These are phyloP conservation scores for Bhutanitis thaidina DNA, from an alignment of 2,888 invertebrate genomes.

Conservation along the genomic window DNA sequence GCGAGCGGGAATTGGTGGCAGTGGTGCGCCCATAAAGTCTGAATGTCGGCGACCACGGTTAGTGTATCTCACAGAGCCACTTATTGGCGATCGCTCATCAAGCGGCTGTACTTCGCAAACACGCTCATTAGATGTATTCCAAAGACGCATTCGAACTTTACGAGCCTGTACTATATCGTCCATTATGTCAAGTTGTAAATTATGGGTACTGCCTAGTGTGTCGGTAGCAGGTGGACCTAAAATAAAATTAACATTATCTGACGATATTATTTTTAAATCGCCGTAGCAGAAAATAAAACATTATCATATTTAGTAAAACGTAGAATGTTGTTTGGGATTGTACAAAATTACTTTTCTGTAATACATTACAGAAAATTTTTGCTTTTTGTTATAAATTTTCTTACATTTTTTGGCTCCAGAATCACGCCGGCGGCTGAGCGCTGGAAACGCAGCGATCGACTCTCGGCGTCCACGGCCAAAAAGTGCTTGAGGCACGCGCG, in stretches of 20 bases:
- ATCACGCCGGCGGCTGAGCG: conserved; percentile 68
- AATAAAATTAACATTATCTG: conserved; percentile 2
- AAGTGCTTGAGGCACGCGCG: conserved; percentile 86
- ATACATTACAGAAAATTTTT: too few relatives aligned
- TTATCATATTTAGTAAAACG: too few relatives aligned
- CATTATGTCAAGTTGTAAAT: conserved; percentile 92
- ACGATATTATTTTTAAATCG: too few relatives aligned
- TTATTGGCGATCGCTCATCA: conserved; percentile 81
- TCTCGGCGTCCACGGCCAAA: conserved; percentile 90
- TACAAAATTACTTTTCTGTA: too few relatives aligned
- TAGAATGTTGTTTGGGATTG: too few relatives aligned
- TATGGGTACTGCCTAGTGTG: conserved; percentile 87
- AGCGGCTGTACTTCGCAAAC: conserved; percentile 91
- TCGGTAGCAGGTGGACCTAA: conserved; percentile 87
- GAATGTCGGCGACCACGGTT: conserved; percentile 84
- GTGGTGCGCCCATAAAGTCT: conserved; percentile 82
- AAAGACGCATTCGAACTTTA: conserved; percentile 90
- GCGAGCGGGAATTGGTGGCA: conserved; percentile 81
- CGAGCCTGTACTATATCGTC: conserved; percentile 91
- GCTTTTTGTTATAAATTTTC: conserved; percentile 25
- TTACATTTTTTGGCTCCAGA: conserved; percentile 70
- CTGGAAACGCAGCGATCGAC: conserved; percentile 89
- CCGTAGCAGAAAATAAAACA: too few relatives aligned
- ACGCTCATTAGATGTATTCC: conserved; percentile 89
- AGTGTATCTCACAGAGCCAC: conserved; percentile 81